phyloP scores from a whole-genome alignment of 2,888 invertebrate species.

The Apamea epomidion region DNA sequence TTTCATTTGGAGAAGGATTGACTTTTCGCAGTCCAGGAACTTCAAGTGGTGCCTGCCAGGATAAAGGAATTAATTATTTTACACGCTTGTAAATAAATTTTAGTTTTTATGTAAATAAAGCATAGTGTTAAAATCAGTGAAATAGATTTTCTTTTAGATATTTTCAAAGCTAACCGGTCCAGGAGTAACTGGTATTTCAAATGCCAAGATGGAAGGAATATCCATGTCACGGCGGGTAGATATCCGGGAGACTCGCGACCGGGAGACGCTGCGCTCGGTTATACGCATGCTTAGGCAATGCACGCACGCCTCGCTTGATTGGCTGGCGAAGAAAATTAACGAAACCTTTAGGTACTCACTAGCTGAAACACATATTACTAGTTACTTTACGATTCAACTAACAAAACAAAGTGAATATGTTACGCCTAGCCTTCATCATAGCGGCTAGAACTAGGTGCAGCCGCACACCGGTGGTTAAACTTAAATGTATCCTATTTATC shows the following conservation, averaged over 20 bases:
- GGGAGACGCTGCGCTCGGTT: slow-evolving; percentile 85
- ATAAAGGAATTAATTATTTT: slow-evolving; percentile 7
- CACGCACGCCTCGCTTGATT: slow-evolving; percentile 77
- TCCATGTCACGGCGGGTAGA: slow-evolving; percentile 87
- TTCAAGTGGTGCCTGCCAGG: slow-evolving; percentile 74
- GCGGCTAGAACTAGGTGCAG: too few species aligned
- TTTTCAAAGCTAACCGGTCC: slow-evolving; percentile 72
- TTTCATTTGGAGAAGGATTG: slow-evolving; percentile 63
- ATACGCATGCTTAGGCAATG: slow-evolving; percentile 82
- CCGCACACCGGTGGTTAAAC: too few species aligned
- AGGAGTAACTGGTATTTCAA: slow-evolving; percentile 74
- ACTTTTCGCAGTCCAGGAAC: slow-evolving; percentile 81
- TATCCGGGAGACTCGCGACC: slow-evolving; percentile 78
- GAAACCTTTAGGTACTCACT: neutral
- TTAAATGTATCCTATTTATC: too few species aligned
- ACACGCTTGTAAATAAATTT: neutral
- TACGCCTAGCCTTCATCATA: too few species aligned
- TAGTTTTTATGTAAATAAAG: neutral
- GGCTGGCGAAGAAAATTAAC: slow-evolving; percentile 61
- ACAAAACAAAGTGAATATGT: slow-evolving; percentile 3
- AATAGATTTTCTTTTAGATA: neutral
- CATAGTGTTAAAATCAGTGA: neutral
- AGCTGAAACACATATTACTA: neutral
- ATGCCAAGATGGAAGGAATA: slow-evolving; percentile 86
- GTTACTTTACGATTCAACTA: neutral